A percentile compares a stretch with the other conserved stretches of the same genome.
Conservation (phyloP, 2,797 vertebrate genomes). For the Poeciliopsis infans region DNA sequence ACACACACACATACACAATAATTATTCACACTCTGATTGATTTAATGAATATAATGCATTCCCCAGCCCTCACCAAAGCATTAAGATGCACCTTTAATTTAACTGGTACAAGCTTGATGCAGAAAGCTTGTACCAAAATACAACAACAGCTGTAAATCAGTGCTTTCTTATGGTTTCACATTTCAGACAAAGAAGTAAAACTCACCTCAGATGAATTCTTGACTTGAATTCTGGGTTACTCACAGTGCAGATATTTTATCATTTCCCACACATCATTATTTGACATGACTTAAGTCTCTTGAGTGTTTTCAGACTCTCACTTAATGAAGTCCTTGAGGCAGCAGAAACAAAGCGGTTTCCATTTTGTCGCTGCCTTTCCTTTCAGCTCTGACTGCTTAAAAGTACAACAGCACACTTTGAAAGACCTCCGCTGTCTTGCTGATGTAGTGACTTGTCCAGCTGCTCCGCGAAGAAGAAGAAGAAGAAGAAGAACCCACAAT, state of each 20-base stretch:
- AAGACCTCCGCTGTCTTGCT: conserved; percentile 49
- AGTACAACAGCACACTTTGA: conserved; percentile 51
- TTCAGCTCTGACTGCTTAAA: conserved; percentile 49
- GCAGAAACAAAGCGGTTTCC: conserved; percentile 57
- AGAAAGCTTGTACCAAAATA: not conserved
- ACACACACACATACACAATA: not conserved
- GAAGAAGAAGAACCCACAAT: conserved; percentile 64
- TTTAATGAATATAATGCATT: conserved; percentile 5
- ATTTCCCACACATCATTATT: conserved; percentile 21
- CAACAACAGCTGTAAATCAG: not conserved
- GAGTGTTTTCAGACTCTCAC: conserved; percentile 32
- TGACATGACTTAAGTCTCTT: conserved; percentile 30
- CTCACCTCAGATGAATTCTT: conserved; percentile 65
- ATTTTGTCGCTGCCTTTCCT: conserved; percentile 51
- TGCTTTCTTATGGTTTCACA: not conserved
- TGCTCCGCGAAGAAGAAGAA: conserved; percentile 61
- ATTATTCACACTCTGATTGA: conserved; percentile 25
- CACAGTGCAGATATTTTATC: conserved; percentile 29
- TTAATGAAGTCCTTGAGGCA: conserved; percentile 49
- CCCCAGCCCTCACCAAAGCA: not conserved
- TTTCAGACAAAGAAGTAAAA: conserved; percentile 17
- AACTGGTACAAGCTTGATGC: not conserved
- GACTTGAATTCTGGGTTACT: conserved; percentile 42
- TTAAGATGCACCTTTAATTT: not conserved
- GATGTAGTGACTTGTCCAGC: conserved; percentile 57